Evolutionary conservation across 35 echinoderm and acorn worm genomes (phyloP).

Genomic region (Strongylocentrotus purpuratus): DNA sequence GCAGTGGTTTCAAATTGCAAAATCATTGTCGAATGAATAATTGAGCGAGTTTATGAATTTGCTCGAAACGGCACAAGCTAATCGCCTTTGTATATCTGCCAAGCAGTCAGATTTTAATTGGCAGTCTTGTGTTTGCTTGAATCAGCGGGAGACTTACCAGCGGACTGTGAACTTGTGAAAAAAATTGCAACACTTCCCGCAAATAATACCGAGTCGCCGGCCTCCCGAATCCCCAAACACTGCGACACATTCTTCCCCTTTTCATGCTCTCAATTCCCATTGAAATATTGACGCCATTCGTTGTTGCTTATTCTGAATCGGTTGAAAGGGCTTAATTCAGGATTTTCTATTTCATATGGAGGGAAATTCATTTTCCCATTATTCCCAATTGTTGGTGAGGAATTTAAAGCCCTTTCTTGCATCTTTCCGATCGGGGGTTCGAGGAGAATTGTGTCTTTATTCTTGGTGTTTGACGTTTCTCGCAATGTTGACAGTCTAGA

Average conservation of each 20-base stretch:
- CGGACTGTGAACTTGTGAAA: slow-evolving; percentile 8
- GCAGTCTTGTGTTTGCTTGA: not conserved
- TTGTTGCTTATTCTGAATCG: not conserved
- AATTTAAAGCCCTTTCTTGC: slow-evolving; percentile 16
- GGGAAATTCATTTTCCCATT: not conserved
- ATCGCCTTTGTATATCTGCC: not conserved
- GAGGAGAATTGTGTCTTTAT: slow-evolving; percentile 3
- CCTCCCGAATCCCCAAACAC: slow-evolving; percentile 7
- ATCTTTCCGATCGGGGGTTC: not conserved
- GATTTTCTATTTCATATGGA: not conserved
- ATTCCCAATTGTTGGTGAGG: slow-evolving; percentile 1
- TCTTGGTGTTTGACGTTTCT: not conserved
- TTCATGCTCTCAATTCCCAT: not conserved
- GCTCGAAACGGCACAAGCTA: not conserved
- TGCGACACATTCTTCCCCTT: not conserved
- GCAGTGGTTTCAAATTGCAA: not conserved
- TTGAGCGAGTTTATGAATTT: not conserved
- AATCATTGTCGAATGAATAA: not conserved
- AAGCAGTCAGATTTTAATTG: not conserved
- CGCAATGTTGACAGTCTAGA: not conserved
- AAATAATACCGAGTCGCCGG: slow-evolving; percentile 1
- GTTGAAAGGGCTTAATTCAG: not conserved
- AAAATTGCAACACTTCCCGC: not conserved
- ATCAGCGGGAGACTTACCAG: not conserved
- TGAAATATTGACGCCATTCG: slow-evolving; percentile 3